A percentile compares a stretch with the other conserved stretches of the same genome.
These are phyloP conservation scores for Bombus breviceps DNA, from an alignment of 1,140 invertebrate genomes.

Conservation along the genomic window DNA sequence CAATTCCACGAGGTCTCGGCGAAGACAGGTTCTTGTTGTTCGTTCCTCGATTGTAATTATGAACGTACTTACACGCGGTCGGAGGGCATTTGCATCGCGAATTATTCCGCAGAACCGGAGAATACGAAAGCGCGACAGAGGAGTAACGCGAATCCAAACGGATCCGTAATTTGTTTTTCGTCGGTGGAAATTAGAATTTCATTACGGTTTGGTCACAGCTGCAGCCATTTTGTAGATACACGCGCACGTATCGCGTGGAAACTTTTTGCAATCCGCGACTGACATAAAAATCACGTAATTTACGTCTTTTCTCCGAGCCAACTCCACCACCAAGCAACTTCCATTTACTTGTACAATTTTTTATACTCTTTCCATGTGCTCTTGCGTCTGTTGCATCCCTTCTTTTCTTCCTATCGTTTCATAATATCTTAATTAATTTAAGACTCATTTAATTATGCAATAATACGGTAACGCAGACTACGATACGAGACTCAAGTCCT, in stretches of 20 bases:
- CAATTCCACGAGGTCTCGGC: background rate
- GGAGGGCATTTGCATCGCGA: conserved; percentile 16
- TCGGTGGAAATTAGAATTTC: conserved; percentile 42
- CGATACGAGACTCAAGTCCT: too few species aligned
- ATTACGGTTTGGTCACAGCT: conserved; percentile 13
- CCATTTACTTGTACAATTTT: background rate
- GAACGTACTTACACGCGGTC: too few species aligned
- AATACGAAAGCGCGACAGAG: background rate
- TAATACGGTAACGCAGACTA: too few species aligned
- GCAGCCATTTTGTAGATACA: background rate
- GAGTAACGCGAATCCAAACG: conserved; percentile 4
- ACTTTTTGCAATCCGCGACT: conserved; percentile 6
- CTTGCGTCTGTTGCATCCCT: background rate
- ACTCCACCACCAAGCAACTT: background rate
- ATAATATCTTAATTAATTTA: background rate
- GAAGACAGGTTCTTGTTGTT: background rate
- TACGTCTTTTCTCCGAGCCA: background rate
- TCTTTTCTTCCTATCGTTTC: background rate
- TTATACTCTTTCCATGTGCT: rapidly evolving
- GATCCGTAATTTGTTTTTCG: conserved; percentile 41
- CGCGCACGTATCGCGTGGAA: background rate
- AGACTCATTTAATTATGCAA: too few species aligned
- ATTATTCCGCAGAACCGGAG: background rate
- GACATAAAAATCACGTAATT: background rate
- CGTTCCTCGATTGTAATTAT: conserved; percentile 7